Conservation (phyloP, 2,888 invertebrate genomes). For the Bimastos eiseni region DNA sequence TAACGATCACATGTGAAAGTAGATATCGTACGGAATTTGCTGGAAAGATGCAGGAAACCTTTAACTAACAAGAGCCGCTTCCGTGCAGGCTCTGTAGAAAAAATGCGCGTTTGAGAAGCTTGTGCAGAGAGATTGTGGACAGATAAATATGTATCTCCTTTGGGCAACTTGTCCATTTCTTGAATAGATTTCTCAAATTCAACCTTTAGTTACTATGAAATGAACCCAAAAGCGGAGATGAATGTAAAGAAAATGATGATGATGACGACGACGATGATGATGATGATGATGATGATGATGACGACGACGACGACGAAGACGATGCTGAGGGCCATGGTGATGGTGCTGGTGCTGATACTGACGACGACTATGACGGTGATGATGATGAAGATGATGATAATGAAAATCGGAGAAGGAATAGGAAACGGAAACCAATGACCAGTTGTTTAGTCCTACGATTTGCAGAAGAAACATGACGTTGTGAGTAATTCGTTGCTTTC, state of each 20-base stretch:
- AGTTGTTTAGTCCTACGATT: background rate
- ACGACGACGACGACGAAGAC: conserved; percentile 36
- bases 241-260: conserved; percentile 30
- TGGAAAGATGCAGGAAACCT: too few species aligned
- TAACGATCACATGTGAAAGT: too few species aligned
- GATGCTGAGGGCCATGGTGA: conserved; percentile 33
- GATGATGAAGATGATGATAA: conserved; percentile 34
- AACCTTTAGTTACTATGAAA: too few species aligned
- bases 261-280: conserved; percentile 33
- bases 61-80: too few species aligned
- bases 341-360: conserved; percentile 37
- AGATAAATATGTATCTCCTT: too few species aligned
- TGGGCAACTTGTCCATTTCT: too few species aligned
- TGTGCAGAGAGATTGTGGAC: too few species aligned
- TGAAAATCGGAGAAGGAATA: conserved; percentile 44
- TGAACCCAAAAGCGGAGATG: conserved; percentile 21
- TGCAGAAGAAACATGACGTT: background rate
- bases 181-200: too few species aligned
- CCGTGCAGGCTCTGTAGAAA: too few species aligned
- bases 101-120: too few species aligned
- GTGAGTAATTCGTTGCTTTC: background rate
- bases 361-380: conserved; percentile 34
- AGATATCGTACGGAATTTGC: too few species aligned
- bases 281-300: conserved; percentile 37
- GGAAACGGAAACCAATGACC: background rate